Conservation (phyloP, 2,113 vertebrate species). For the Emydocephalus ijimae region DNA sequence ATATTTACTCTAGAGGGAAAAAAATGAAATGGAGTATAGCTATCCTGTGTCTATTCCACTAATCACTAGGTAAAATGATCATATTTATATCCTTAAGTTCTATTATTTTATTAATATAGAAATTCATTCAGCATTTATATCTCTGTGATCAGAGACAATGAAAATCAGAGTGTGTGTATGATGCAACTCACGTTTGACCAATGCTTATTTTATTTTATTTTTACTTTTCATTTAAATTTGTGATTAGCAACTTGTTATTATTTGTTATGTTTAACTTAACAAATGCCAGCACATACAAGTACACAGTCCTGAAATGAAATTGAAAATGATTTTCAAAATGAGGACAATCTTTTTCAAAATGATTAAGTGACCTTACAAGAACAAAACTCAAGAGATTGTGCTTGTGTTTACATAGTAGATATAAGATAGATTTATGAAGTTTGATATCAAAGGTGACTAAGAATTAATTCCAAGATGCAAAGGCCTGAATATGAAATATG, state of each 20-base stretch:
- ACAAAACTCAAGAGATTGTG: neutral
- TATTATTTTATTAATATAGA: neutral
- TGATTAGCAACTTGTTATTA: neutral
- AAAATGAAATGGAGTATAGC: neutral
- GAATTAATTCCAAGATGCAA: neutral
- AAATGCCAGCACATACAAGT: rapidly evolving
- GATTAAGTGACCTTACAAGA: neutral
- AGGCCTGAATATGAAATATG: neutral
- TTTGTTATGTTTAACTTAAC: conserved; percentile 3
- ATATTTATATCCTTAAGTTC: neutral
- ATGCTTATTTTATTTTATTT: conserved; percentile 17
- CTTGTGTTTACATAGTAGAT: neutral
- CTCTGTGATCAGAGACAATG: neutral
- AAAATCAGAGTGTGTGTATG: neutral
- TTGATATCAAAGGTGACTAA: neutral
- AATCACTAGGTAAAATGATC: neutral
- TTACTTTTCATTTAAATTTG: conserved; percentile 15
- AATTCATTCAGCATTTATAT: neutral
- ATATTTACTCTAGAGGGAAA: neutral
- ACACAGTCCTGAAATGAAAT: neutral
- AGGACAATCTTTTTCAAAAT: neutral
- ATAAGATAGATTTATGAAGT: neutral
- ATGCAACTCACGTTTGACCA: neutral
- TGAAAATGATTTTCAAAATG: neutral
- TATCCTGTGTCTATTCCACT: neutral